Conservation (phyloP, 2,797 vertebrate species). For the Pipistrellus kuhlii region DNA sequence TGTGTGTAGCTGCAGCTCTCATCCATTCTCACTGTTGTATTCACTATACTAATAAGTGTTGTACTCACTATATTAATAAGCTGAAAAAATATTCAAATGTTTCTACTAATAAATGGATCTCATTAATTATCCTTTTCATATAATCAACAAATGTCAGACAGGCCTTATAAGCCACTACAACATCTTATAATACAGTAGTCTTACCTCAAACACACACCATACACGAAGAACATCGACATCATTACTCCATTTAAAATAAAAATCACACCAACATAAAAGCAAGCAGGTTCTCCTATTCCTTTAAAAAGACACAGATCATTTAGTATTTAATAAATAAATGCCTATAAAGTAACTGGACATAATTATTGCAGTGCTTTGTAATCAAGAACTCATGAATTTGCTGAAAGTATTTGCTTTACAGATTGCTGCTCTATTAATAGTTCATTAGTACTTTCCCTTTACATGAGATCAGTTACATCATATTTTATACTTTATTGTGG, state of each 20-base stretch:
- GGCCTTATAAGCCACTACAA: background rate
- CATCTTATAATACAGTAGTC: background rate
- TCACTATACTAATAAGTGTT: background rate
- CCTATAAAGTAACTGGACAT: background rate
- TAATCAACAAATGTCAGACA: constrained; percentile 15
- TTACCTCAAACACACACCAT: constrained; percentile 93
- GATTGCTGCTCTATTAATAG: background rate
- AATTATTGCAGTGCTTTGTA: background rate
- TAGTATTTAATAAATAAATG: constrained; percentile 51
- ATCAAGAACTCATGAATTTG: constrained; percentile 4
- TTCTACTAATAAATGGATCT: background rate
- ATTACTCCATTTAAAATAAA: constrained; percentile 94
- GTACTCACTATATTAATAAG: background rate
- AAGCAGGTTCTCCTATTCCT: constrained; percentile 94
- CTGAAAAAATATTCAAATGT: background rate
- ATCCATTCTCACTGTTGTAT: background rate
- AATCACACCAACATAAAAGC: constrained; percentile 93
- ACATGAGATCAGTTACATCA: background rate
- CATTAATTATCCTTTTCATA: background rate
- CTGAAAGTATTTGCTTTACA: background rate
- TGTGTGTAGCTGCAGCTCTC: background rate
- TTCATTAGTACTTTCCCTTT: background rate
- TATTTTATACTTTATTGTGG: background rate
- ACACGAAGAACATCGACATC: constrained; percentile 94
- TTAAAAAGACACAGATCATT: constrained; percentile 73